Percentiles rank a stretch among this genome's conserved stretches.
These are phyloP conservation scores for Rhynchomys soricoides DNA, from an alignment of 2,113 vertebrate species.

Conservation along the genomic window DNA sequence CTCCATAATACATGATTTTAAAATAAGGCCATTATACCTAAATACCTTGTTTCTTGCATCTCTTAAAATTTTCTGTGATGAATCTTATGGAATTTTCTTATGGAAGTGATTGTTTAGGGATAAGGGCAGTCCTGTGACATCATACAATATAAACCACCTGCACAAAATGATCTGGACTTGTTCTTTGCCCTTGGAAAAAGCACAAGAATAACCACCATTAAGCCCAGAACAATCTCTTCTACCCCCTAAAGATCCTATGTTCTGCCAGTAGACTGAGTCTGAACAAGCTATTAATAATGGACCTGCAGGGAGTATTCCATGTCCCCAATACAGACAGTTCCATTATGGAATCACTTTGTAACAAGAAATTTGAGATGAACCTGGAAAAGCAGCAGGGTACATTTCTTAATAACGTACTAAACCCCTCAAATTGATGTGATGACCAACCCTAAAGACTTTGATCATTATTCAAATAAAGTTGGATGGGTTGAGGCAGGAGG, in stretches of 20 bases:
- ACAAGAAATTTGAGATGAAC: neutral
- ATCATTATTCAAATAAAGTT: neutral
- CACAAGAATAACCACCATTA: neutral
- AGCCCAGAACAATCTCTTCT: neutral
- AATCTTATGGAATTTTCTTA: neutral
- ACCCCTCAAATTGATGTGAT: neutral
- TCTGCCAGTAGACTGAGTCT: neutral
- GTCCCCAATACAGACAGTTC: neutral
- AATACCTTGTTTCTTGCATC: neutral
- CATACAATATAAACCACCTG: neutral
- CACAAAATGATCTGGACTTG: neutral
- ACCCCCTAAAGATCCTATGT: neutral
- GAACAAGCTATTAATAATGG: no score
- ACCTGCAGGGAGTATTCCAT: neutral
- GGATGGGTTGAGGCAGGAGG: no score
- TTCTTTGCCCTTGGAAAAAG: neutral
- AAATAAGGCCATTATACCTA: neutral
- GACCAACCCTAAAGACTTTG: neutral
- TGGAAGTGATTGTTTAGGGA: neutral
- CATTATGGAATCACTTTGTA: neutral
- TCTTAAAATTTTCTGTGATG: neutral
- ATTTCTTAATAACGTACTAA: neutral
- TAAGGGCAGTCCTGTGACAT: neutral
- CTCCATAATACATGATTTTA: neutral
- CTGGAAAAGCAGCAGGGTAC: neutral